A percentile compares a stretch with the other conserved stretches of the same genome.
phyloP scores from a whole-genome alignment of 1,140 invertebrate species.

The Drosophila fuyamai region DNA sequence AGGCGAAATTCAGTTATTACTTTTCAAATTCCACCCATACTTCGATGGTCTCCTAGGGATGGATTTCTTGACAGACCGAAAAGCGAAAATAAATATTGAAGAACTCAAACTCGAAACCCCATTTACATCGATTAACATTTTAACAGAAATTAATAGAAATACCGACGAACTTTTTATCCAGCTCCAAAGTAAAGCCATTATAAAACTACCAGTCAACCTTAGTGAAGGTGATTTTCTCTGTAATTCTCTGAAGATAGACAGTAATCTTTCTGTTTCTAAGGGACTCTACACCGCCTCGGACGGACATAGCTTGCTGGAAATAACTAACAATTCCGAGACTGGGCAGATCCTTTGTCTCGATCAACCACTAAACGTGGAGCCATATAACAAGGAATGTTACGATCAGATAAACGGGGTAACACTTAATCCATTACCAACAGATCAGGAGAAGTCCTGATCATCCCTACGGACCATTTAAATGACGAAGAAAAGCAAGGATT shows the following conservation, averaged over 20 bases:
- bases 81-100: conserved; percentile 2
- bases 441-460: not conserved
- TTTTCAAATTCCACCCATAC: conserved; percentile 21
- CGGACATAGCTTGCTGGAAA: not conserved
- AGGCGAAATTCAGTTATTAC: not conserved
- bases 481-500: not conserved
- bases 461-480: too few relatives aligned
- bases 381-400: not conserved
- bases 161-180: not conserved
- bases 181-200: not conserved
- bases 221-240: too few relatives aligned
- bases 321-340: too few relatives aligned
- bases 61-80: conserved; percentile 9
- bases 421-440: not conserved
- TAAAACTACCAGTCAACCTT: too few relatives aligned
- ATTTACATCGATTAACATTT: not conserved
- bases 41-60: conserved; percentile 13
- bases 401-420: not conserved
- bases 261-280: not conserved
- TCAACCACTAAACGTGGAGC: not conserved
- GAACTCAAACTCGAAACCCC: not conserved
- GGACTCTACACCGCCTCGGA: not conserved
- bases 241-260: too few relatives aligned
- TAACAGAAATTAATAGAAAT: not conserved
- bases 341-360: not conserved